Base-by-base conservation (phyloP, 2,797 vertebrate genomes). In the Scleropages formosus region DNA sequence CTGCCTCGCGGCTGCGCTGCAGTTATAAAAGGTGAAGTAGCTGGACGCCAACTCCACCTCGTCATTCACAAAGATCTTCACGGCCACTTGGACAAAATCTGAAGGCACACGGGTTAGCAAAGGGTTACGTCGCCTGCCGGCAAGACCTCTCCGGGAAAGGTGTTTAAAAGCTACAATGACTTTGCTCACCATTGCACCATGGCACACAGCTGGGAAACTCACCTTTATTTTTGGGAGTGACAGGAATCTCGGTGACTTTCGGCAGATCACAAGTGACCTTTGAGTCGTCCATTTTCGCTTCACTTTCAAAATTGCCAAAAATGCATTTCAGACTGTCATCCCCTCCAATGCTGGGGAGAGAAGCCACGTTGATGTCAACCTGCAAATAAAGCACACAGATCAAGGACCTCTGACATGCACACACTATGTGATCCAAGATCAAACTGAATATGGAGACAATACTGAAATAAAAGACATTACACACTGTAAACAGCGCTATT, bases 21-120 rank as follows among this genome's bases (percentile, higher is more conserved):
- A 99, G 88, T 97, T 96, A 70, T 98, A 98, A 89, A 99, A 98
- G 72, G 93, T 93, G 80, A 95, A 99, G 77, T 89, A 90, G 75
- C 92, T 90, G 0, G 87, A 90, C 0, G 95, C 94, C 83, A 99
- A 91, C 85, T 93, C 90, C 84, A 96, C 88, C 0, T 75, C 83
- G 39, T 85, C 82, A 0, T 87, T 88, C 68, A 84, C 86, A 60
- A 94, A 94, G 74, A 92, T 89, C 73, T 77, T 84, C 71, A 98
- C 78, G 3, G 84, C 80, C 87, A 98, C 94, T 0, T 91, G 93
- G 78, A 98, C 95, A 22, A 93, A 96, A 87, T 98, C 97, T 99
- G 80, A 0, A 51, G 10, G 53, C 13, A 61, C 15, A 71, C 2
- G 20, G 15, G 11, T n/a, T 39, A 15, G 20, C 31, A 10, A 12